A percentile compares a stretch with the other conserved stretches of the same genome.
Conservation (phyloP, 2,113 vertebrate genomes). For the Rhodinocichla rosea region DNA sequence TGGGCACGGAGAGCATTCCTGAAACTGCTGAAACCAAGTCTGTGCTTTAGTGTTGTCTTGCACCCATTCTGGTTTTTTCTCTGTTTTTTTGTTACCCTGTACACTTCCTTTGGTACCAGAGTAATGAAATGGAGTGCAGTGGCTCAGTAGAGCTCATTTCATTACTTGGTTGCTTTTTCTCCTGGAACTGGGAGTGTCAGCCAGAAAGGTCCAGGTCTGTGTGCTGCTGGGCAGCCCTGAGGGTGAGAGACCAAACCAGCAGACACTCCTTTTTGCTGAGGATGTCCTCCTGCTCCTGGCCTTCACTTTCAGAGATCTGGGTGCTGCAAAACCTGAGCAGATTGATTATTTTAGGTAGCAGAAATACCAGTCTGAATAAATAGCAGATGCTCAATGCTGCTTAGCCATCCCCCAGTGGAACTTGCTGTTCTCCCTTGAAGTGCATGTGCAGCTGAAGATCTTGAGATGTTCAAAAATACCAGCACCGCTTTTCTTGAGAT, state of each 20-base stretch:
- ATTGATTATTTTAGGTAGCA: neutral
- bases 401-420: neutral
- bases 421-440: neutral
- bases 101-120: neutral
- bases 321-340: neutral
- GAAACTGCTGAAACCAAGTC: neutral
- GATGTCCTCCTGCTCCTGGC: neutral
- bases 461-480: neutral
- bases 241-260: neutral
- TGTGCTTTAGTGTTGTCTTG: neutral
- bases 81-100: neutral
- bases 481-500: neutral
- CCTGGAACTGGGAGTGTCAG: neutral
- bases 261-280: neutral
- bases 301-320: neutral
- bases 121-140: neutral
- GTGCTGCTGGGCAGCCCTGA: neutral
- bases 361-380: neutral
- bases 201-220: neutral
- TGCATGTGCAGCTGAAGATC: neutral
- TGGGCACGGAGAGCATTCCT: rapidly evolving
- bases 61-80: neutral
- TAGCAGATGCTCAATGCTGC: neutral
- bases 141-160: neutral
- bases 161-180: neutral